phyloP scores from a whole-genome alignment of 2,797 vertebrate species.

The Sylvilagus floridanus region DNA sequence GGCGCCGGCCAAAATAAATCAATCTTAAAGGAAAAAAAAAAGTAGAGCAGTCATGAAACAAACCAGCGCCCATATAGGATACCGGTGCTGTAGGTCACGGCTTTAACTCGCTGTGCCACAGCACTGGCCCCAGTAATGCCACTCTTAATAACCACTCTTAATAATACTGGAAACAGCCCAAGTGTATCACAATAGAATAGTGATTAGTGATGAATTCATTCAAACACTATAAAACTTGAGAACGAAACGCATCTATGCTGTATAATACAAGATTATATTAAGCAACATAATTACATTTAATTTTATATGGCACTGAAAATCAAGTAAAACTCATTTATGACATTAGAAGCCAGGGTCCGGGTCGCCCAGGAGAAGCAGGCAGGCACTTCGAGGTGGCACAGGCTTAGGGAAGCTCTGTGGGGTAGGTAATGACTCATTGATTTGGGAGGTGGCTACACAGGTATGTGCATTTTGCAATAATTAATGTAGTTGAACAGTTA shows the following conservation, averaged over 20 bases:
- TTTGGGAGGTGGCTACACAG: background rate
- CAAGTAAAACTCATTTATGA: background rate
- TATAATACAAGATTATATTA: background rate
- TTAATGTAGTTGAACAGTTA: background rate
- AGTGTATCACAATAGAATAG: slow-evolving; percentile 10
- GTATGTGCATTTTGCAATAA: background rate
- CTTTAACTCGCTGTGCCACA: no score
- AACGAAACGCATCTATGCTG: background rate
- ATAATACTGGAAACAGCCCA: background rate
- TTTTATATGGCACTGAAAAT: background rate
- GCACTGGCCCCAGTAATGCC: background rate
- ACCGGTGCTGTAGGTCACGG: no score
- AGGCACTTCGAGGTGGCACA: background rate
- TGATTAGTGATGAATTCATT: background rate
- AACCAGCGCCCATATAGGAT: no score
- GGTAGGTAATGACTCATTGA: background rate
- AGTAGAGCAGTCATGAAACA: no score
- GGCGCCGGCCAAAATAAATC: no score
- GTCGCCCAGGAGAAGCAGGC: background rate
- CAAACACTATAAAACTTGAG: background rate
- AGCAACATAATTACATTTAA: background rate
- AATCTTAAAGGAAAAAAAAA: no score
- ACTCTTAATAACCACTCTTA: background rate
- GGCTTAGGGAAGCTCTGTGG: background rate
- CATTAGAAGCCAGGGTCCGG: background rate